These are phyloP conservation scores for Betta splendens DNA, from an alignment of 2,797 vertebrate species.

Conservation along the genomic window DNA sequence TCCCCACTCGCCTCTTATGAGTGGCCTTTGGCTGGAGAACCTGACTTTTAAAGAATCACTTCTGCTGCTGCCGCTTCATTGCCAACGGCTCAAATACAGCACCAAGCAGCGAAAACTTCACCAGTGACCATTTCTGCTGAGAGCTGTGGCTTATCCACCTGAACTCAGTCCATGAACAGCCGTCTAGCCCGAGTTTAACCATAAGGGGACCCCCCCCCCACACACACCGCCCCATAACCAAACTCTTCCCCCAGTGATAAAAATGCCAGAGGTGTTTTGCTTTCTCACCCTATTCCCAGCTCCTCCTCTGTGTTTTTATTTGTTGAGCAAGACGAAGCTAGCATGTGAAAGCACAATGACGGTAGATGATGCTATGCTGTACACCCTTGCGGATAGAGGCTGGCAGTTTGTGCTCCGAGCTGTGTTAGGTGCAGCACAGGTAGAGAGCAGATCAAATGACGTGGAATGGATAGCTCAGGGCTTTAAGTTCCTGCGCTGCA, in stretches of 20 bases:
- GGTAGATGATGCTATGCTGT: constrained; percentile 66
- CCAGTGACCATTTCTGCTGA: constrained; percentile 69
- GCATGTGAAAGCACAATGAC: constrained; percentile 63
- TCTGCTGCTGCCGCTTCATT: constrained; percentile 48
- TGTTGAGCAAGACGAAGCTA: constrained; percentile 52
- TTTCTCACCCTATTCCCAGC: constrained; percentile 52
- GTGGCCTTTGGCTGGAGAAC: constrained; percentile 46
- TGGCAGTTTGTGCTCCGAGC: constrained; percentile 72
- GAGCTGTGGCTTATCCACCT: constrained; percentile 66
- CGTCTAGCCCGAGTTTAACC: constrained; percentile 62
- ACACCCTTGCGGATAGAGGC: constrained; percentile 66
- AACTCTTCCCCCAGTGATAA: constrained; percentile 59
- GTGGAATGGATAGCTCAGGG: constrained; percentile 68
- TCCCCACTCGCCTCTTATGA: constrained; percentile 50
- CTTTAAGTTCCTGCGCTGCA: constrained; percentile 57
- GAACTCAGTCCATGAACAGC: constrained; percentile 62
- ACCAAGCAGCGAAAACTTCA: constrained; percentile 52
- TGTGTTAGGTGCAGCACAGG: constrained; percentile 60
- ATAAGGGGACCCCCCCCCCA: constrained; percentile 52
- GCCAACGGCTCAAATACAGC: constrained; percentile 56
- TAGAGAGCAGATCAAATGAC: constrained; percentile 76
- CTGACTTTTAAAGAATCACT: constrained; percentile 39
- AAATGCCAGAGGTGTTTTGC: constrained; percentile 74
- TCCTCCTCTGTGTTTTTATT: constrained; percentile 61
- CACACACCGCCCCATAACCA: constrained; percentile 50